Conservation (phyloP, 37 sponge, comb jelly and placozoan genomes). For the Spongilla lacustris region DNA sequence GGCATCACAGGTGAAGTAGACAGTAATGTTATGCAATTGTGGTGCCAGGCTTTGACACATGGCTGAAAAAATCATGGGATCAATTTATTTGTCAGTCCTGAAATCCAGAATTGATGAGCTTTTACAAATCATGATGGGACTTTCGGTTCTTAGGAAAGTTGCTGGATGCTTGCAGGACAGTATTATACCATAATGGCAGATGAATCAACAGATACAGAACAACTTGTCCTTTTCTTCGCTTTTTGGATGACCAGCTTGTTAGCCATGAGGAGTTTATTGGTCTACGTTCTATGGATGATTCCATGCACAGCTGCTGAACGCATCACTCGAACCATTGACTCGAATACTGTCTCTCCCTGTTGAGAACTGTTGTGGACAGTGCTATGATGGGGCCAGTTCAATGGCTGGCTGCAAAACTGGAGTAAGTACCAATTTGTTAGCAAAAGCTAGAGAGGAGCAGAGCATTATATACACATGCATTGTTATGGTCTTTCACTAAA, state of each 20-base stretch:
- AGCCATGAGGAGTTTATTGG: slow-evolving; percentile 41
- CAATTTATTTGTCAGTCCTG: too few species aligned
- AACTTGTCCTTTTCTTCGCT: slow-evolving; percentile 29
- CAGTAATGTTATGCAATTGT: too few species aligned
- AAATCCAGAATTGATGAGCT: too few species aligned
- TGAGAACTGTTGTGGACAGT: slow-evolving; percentile 58
- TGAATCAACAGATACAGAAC: slow-evolving; percentile 52
- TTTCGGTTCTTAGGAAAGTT: too few species aligned
- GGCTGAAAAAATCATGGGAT: too few species aligned
- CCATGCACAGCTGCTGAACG: slow-evolving; percentile 10
- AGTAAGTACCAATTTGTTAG: slow-evolving; percentile 22
- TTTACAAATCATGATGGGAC: too few species aligned
- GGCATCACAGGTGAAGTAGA: too few species aligned
- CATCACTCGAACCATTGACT: slow-evolving; percentile 26
- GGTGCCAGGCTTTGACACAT: too few species aligned
- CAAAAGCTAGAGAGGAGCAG: slow-evolving; percentile 26
- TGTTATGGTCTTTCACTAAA: slow-evolving; percentile 67
- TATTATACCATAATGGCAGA: slow-evolving; percentile 54
- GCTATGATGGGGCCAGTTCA: slow-evolving; percentile 49
- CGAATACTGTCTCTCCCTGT: neutral
- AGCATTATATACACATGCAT: slow-evolving; percentile 56
- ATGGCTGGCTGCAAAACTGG: slow-evolving; percentile 61
- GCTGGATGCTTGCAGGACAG: neutral
- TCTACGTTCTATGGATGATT: slow-evolving; percentile 8
- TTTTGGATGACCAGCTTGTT: neutral